Evolutionary conservation across 2,113 vertebrate species (phyloP).

Genomic region (Leptocoma aspasia): DNA sequence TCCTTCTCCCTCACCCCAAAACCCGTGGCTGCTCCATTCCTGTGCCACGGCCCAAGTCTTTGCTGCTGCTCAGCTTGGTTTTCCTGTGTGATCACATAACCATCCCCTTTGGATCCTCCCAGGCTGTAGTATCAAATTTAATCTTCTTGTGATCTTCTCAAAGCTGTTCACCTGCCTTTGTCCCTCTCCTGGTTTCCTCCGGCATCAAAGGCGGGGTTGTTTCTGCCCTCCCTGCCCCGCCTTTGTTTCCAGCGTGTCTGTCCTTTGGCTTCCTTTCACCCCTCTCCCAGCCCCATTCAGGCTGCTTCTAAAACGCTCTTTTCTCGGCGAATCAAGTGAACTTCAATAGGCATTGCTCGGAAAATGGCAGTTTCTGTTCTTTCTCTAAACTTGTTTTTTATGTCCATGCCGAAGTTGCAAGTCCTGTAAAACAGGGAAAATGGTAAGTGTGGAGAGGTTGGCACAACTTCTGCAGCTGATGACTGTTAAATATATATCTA

Average conservation of each 20-base stretch:
- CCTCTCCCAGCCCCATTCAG: not conserved
- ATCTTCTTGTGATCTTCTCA: not conserved
- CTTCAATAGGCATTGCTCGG: not conserved
- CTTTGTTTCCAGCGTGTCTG: not conserved
- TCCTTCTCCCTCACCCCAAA: not conserved
- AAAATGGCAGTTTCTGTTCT: not conserved
- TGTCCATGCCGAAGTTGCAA: fast-evolving
- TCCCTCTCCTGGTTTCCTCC: not conserved
- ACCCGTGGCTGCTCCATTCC: not conserved
- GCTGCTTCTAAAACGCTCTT: not conserved
- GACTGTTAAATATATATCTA: not conserved
- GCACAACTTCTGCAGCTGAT: not conserved
- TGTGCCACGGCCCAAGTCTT: not conserved
- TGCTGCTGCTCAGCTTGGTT: not conserved
- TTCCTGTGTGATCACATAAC: not conserved
- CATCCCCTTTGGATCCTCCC: not conserved
- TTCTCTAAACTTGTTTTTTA: not conserved
- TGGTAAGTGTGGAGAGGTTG: not conserved
- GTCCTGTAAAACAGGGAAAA: not conserved
- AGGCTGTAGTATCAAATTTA: not conserved
- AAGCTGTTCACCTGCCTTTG: not conserved
- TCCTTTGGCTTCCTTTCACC: not conserved
- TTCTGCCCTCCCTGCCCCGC: not conserved
- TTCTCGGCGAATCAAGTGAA: not conserved
- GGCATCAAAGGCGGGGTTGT: not conserved